Percentiles rank a stretch among this genome's conserved stretches.
Conservation (phyloP, 2,888 invertebrate genomes). For the Ophioninae sp. region DNA sequence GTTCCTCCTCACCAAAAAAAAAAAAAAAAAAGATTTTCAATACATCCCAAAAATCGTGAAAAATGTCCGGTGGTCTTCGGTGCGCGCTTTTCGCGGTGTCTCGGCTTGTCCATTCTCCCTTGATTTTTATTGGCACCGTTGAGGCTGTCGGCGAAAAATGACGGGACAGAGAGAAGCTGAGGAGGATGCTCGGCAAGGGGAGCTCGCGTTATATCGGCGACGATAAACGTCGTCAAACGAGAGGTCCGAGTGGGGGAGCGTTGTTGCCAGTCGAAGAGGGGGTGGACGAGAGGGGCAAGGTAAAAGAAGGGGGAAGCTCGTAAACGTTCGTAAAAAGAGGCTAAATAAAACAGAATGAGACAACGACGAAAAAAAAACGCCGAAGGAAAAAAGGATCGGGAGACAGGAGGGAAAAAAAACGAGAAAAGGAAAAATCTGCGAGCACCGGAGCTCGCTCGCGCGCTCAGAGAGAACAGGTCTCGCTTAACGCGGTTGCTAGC, state of each 20-base stretch:
- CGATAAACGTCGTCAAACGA: constrained; percentile 78
- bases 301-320: constrained; percentile 70
- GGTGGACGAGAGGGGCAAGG: constrained; percentile 23
- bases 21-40: no score
- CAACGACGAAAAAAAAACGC: constrained; percentile 20
- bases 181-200: constrained; percentile 27
- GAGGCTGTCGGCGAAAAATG: constrained; percentile 47
- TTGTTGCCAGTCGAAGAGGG: no score
- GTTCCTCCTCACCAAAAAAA: no score
- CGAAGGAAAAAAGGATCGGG: constrained; percentile 44
- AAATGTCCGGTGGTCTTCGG: no score
- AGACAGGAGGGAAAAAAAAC: constrained; percentile 18
- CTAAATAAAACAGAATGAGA: constrained; percentile 66
- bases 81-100: no score
- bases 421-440: constrained; percentile 45
- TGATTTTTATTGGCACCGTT: constrained; percentile 45
- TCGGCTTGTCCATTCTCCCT: constrained; percentile 2
- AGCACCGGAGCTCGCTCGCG: constrained; percentile 62
- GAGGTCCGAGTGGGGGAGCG: no score
- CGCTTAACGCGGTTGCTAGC: constrained; percentile 52
- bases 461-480: constrained; percentile 65
- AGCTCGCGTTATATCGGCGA: constrained; percentile 58
- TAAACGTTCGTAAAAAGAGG: constrained; percentile 73
- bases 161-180: constrained; percentile 50
- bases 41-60: no score